phyloP scores from a whole-genome alignment of 23 tunicate genomes.

The Ascidia mentula region DNA sequence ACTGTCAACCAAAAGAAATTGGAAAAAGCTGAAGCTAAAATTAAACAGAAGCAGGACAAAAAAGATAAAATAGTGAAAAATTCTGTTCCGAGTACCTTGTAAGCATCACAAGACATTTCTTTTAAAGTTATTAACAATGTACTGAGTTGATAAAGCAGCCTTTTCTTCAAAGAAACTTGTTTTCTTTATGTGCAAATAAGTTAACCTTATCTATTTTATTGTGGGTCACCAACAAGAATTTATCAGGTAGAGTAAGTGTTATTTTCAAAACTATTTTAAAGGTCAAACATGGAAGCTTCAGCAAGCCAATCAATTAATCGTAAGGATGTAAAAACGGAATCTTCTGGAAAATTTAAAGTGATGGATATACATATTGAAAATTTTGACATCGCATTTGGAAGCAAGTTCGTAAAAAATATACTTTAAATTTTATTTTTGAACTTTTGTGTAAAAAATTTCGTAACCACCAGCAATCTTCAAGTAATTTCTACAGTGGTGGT shows the following conservation, averaged over 20 bases:
- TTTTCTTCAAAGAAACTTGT: background rate
- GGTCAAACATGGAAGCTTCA: slow-evolving; percentile 46
- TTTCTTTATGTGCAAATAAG: background rate
- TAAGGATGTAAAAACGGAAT: slow-evolving; percentile 69
- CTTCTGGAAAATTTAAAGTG: slow-evolving; percentile 48
- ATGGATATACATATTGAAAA: slow-evolving; percentile 92
- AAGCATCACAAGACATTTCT: background rate
- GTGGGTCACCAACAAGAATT: background rate
- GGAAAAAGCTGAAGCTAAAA: slow-evolving; percentile 84
- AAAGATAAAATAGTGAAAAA: slow-evolving; percentile 21
- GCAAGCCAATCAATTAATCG: slow-evolving; percentile 79
- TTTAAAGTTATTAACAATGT: background rate
- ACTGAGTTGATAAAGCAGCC: background rate
- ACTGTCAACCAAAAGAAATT: slow-evolving; percentile 76
- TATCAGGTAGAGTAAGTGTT: background rate
- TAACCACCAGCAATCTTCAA: too few relatives aligned
- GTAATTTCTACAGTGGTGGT: too few relatives aligned
- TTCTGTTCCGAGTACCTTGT: background rate
- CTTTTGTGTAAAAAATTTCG: background rate
- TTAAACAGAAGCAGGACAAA: slow-evolving; percentile 84
- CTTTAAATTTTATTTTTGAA: background rate
- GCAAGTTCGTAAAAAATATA: slow-evolving; percentile 33
- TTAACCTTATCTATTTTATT: background rate
- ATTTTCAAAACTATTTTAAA: background rate
- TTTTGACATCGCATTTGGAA: slow-evolving; percentile 94